Evolutionary conservation across 2,113 vertebrate genomes (phyloP).

Genomic region (Oceanites oceanicus): DNA sequence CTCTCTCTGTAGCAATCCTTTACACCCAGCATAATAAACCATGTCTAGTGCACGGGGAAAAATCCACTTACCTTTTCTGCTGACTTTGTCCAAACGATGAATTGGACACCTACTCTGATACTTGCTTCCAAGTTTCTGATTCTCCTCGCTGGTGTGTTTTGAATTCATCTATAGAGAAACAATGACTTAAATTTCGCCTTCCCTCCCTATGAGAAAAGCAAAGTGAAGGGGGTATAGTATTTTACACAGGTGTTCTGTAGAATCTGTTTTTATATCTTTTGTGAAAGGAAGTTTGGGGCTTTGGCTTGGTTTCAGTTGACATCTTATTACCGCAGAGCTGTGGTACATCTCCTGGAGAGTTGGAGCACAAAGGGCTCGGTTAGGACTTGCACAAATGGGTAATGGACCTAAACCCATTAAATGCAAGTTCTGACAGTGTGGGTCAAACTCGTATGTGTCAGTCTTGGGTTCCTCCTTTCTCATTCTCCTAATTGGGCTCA

Average conservation of each 20-base stretch:
- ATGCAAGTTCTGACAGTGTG: neutral
- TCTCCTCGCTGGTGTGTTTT: neutral
- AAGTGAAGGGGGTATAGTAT: neutral
- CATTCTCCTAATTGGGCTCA: constrained; percentile 4
- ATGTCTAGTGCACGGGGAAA: neutral
- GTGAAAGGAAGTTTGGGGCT: constrained; percentile 73
- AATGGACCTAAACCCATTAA: neutral
- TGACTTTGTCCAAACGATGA: neutral
- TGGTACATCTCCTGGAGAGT: neutral
- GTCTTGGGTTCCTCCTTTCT: constrained; percentile 2
- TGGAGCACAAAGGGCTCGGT: neutral
- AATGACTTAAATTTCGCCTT: neutral
- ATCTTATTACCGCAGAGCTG: constrained; percentile 35
- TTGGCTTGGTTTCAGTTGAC: constrained; percentile 65
- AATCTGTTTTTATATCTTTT: neutral
- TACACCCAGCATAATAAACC: neutral
- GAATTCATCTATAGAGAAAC: neutral
- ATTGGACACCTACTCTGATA: neutral
- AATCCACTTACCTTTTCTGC: constrained; percentile 17
- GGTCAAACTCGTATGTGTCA: neutral
- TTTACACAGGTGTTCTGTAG: constrained; percentile 24
- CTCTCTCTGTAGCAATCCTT: neutral
- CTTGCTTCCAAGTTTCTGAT: neutral
- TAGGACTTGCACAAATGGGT: constrained; percentile 4
- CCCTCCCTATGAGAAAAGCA: neutral